Evolutionary conservation across 2,797 vertebrate genomes (phyloP), one percentile per base, ranked within the genome.

Genomic region (Gastrophryne carolinensis): DNA sequence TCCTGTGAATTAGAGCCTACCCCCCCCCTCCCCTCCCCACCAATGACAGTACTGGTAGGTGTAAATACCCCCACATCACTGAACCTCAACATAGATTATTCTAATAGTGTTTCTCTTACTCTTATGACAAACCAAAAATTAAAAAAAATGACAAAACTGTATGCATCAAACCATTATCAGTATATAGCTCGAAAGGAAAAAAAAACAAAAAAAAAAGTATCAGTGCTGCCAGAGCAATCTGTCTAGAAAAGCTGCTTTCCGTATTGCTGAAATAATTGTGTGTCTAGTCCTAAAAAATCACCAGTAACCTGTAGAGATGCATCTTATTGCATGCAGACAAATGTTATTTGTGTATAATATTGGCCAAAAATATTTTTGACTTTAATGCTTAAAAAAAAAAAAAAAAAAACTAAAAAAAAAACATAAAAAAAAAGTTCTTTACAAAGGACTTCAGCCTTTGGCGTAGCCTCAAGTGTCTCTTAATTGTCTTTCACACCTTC

Each of bases 401-500:
- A 8, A 49, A 5, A 11, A 7, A 2, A 21, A 66, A 58, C 56
- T 32, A 73, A 50, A 74, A 57, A 39, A 56, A 24, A 44, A 27
- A 1, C 12, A 37, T 11, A 1, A 13, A 5, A 23, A 13, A 21
- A 41, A 58, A 56, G 67, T 69, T 72, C 68, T 72, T 78, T 65
- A 50, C 52, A 50, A 58, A 60, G 57, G 60, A 65, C 52, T 65
- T 66, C 52, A 65, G 75, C 75, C 75, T 78, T 78, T 50, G 52
- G 68, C 62, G 70, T 78, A 78, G 75, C 75, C 75, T 78, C 72
- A 78, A 78, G 68, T 78, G 61, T 78, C 41, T 65, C 53, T 77
- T 72, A 78, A 26, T 66, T 58, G 60, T 78, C 60, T 77, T 57
- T 61, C 29, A 61, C 21, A 50, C 32, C 13, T 64, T 64, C 27